Evolutionary conservation across 2,888 invertebrate genomes (phyloP).

Genomic region (Mantis religiosa): DNA sequence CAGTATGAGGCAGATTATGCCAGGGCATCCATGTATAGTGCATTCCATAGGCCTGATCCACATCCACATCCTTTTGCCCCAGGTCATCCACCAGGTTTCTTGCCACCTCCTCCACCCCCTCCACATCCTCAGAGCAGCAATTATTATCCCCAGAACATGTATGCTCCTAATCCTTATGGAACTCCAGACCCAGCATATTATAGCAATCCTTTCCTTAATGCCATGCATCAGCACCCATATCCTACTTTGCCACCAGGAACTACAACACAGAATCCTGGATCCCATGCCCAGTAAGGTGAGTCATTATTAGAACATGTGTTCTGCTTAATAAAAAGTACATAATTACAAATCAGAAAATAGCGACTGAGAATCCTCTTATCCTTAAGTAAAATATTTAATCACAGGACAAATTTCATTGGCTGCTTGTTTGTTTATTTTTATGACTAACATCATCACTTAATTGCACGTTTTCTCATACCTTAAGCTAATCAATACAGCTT

Average conservation of each 20-base stretch:
- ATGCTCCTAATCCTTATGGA: constrained; percentile 22
- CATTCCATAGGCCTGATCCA: constrained; percentile 34
- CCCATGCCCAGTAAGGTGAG: background rate
- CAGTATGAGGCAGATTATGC: constrained; percentile 30
- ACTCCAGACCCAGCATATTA: constrained; percentile 22
- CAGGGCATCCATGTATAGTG: constrained; percentile 32
- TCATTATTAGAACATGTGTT: background rate
- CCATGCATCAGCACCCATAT: constrained; percentile 26
- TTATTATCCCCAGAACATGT: constrained; percentile 29
- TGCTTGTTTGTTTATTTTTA: too few species aligned
- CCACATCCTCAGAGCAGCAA: constrained; percentile 14
- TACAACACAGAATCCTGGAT: background rate
- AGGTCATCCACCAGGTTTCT: constrained; percentile 6
- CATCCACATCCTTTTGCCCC: constrained; percentile 24
- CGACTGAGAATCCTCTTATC: too few species aligned
- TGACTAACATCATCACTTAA: too few species aligned
- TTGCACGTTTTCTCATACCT: too few species aligned
- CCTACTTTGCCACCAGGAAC: constrained; percentile 15
- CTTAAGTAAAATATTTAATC: too few species aligned
- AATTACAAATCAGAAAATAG: too few species aligned
- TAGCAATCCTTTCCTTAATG: constrained; percentile 26
- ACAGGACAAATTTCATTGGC: too few species aligned
- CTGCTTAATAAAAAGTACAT: too few species aligned
- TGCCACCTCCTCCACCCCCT: constrained; percentile 8
- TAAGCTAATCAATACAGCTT: too few species aligned